Conservation (phyloP, 2,888 invertebrate genomes). For the Caprella mutica region DNA sequence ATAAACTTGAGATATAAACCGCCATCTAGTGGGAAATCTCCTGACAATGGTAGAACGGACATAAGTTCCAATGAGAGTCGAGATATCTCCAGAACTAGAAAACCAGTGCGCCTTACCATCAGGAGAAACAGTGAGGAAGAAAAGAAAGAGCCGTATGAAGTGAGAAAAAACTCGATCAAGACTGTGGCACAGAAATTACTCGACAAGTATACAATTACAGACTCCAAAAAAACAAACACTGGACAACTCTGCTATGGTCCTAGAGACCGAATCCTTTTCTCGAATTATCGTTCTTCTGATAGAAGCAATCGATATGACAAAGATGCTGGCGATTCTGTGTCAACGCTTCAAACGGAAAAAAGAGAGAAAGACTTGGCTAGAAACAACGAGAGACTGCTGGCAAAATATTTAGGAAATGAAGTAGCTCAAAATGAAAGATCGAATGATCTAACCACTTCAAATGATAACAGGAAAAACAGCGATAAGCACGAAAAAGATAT, state of each 20-base stretch:
- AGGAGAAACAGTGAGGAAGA: conserved; percentile 21
- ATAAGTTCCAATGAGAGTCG: conserved; percentile 3
- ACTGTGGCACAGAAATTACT: conserved; percentile 29
- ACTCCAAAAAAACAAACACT: conserved; percentile 18
- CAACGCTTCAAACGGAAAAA: background rate
- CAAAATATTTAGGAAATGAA: background rate
- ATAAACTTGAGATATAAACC: conserved; percentile 25
- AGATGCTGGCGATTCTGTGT: background rate
- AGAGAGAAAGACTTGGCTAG: background rate
- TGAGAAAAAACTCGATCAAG: conserved; percentile 23
- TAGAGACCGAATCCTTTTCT: conserved; percentile 1
- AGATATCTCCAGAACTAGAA: conserved; percentile 21
- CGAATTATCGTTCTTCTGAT: background rate
- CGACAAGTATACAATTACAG: conserved; percentile 24
- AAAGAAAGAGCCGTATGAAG: conserved; percentile 12
- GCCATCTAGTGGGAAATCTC: background rate
- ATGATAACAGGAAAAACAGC: conserved; percentile 8
- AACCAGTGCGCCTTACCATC: conserved; percentile 27
- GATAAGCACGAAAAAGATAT: conserved; percentile 6
- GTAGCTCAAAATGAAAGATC: too few relatives aligned
- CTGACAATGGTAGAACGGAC: background rate
- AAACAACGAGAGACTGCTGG: background rate
- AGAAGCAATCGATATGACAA: background rate
- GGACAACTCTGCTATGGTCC: conserved; percentile 4
- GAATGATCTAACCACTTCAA: background rate